Conservation (phyloP, 2,888 invertebrate species). For the Troides helena region DNA sequence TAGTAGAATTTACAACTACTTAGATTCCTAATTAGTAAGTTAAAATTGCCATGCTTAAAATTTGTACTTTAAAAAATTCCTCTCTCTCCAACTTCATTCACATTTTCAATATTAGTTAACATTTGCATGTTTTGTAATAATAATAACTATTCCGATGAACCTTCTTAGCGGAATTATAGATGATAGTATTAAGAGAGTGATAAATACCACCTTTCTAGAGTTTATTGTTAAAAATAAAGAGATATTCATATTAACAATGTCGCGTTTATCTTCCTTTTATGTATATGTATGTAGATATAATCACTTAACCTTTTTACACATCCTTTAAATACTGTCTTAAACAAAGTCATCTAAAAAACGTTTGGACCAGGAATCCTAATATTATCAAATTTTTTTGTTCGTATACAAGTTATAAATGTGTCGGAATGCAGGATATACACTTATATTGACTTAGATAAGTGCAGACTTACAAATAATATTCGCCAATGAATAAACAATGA, state of each 20-base stretch:
- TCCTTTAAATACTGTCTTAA: no score
- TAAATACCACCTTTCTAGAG: conserved; percentile 75
- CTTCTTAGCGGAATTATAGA: conserved; percentile 51
- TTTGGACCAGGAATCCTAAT: no score
- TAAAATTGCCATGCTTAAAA: not conserved
- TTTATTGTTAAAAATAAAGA: conserved; percentile 77
- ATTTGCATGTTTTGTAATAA: conserved; percentile 13
- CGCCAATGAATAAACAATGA: no score
- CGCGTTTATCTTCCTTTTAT: conserved; percentile 3
- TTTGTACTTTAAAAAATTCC: no score
- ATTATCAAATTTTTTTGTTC: no score
- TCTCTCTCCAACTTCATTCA: not conserved
- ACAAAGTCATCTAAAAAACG: no score
- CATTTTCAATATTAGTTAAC: conserved; percentile 2
- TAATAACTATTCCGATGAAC: conserved; percentile 46
- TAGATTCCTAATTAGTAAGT: not conserved
- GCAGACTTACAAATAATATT: no score
- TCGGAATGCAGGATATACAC: no score
- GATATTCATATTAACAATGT: conserved; percentile 66
- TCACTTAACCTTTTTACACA: no score
- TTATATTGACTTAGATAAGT: no score
- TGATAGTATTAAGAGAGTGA: conserved; percentile 55
- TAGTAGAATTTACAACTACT: not conserved
- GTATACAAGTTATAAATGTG: no score
- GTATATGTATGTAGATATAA: no score